Evolutionary conservation across 2,113 vertebrate genomes (phyloP).

Genomic region (Pseudopipra pipra): DNA sequence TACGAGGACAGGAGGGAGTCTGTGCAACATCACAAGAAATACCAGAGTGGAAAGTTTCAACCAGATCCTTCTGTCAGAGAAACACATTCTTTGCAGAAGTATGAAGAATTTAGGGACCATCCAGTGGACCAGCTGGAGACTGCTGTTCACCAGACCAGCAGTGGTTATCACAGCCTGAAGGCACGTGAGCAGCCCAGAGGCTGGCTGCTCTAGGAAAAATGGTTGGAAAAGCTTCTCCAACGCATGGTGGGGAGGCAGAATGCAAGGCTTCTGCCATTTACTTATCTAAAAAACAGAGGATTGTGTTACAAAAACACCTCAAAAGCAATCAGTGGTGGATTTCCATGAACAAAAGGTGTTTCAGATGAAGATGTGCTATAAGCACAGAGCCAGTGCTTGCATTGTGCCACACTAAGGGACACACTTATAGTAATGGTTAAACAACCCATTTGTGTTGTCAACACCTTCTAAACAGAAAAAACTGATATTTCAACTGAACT

Average conservation of each 20-base stretch:
- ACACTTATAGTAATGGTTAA: neutral
- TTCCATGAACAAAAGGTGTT: neutral
- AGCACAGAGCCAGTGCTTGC: neutral
- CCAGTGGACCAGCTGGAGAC: neutral
- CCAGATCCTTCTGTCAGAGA: neutral
- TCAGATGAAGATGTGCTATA: neutral
- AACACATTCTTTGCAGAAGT: neutral
- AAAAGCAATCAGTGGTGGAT: neutral
- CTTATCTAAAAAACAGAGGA: neutral
- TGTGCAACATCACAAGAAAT: neutral
- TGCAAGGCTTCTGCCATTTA: neutral
- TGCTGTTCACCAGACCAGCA: neutral
- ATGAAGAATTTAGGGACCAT: neutral
- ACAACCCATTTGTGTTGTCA: neutral
- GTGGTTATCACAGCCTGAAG: neutral
- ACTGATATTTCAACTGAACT: neutral
- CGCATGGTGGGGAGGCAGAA: neutral
- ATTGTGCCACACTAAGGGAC: neutral
- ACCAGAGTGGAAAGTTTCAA: neutral
- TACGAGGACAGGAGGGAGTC: neutral
- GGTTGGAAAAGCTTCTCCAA: neutral
- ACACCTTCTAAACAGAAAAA: neutral
- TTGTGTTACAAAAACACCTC: accelerated
- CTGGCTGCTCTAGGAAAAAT: neutral
- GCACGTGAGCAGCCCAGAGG: neutral